Conservation (phyloP, 2,113 vertebrate species). For the Clinocottus analis region DNA sequence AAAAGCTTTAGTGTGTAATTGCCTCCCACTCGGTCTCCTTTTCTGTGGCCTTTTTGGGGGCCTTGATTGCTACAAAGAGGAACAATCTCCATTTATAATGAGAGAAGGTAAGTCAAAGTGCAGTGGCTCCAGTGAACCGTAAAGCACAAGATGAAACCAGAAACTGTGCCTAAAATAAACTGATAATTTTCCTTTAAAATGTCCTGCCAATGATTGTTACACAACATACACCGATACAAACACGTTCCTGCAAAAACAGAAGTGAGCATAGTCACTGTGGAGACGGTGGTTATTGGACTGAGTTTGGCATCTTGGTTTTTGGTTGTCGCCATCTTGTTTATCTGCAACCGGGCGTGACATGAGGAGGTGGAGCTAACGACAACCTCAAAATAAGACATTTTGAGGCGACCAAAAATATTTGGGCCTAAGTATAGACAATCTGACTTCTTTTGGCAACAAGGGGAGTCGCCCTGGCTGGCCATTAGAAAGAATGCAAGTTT, state of each 20-base stretch:
- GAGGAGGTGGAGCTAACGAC: neutral
- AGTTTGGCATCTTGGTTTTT: neutral
- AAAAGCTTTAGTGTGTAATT: constrained; percentile 45
- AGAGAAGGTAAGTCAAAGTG: constrained; percentile 11
- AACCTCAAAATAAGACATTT: neutral
- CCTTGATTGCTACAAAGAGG: neutral
- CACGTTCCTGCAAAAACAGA: neutral
- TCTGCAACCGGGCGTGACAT: neutral
- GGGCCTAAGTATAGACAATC: neutral
- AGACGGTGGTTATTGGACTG: neutral
- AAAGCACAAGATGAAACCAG: constrained; percentile 1
- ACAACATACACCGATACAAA: neutral
- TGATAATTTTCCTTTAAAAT: neutral
- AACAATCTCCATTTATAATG: constrained; percentile 11
- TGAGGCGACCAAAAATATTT: neutral
- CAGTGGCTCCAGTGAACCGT: constrained; percentile 6
- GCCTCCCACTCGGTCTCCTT: constrained; percentile 37
- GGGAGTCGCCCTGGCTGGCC: no score
- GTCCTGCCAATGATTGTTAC: neutral
- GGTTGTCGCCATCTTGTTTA: neutral
- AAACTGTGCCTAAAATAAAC: neutral
- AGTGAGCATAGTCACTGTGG: neutral
- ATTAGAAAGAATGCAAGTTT: no score
- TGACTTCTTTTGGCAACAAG: neutral
- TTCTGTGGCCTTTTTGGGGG: neutral